These are phyloP conservation scores for Agrilus planipennis DNA, from an alignment of 1,140 invertebrate species.

Conservation along the genomic window DNA sequence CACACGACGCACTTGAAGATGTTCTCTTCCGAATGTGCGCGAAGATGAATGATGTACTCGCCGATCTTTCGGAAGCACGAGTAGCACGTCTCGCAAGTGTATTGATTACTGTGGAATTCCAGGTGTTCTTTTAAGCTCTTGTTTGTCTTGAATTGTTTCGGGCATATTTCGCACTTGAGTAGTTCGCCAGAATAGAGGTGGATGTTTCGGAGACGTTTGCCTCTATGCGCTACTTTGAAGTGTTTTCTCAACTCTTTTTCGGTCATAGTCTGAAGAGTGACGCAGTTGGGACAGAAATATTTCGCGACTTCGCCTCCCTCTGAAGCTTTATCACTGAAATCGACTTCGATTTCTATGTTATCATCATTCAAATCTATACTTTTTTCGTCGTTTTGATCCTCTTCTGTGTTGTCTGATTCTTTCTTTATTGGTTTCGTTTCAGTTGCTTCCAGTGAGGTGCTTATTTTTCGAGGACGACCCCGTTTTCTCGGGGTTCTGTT, in stretches of 20 bases:
- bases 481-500: too few species aligned
- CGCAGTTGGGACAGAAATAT: constrained; percentile 7
- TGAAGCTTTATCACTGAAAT: too few species aligned
- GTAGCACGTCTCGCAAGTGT: constrained; percentile 22
- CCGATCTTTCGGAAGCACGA: constrained; percentile 17
- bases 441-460: too few species aligned
- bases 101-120: constrained; percentile 36
- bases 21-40: constrained; percentile 36
- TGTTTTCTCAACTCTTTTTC: constrained; percentile 7
- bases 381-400: too few species aligned
- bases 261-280: constrained; percentile 3
- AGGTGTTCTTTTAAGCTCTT: constrained; percentile 42
- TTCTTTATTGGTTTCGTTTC: too few species aligned
- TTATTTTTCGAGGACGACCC: too few species aligned
- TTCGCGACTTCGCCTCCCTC: neutral
- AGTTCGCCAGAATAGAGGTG: constrained; percentile 22
- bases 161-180: constrained; percentile 36
- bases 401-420: too few species aligned
- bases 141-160: constrained; percentile 40
- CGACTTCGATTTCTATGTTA: too few species aligned
- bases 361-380: too few species aligned
- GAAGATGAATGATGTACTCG: constrained; percentile 24
- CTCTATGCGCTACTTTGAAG: constrained; percentile 12
- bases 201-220: constrained; percentile 23
- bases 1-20: constrained; percentile 39